A percentile compares a stretch with the other conserved stretches of the same genome.
phyloP scores from a whole-genome alignment of 2,888 invertebrate species.

The Drosophila ustulata region DNA sequence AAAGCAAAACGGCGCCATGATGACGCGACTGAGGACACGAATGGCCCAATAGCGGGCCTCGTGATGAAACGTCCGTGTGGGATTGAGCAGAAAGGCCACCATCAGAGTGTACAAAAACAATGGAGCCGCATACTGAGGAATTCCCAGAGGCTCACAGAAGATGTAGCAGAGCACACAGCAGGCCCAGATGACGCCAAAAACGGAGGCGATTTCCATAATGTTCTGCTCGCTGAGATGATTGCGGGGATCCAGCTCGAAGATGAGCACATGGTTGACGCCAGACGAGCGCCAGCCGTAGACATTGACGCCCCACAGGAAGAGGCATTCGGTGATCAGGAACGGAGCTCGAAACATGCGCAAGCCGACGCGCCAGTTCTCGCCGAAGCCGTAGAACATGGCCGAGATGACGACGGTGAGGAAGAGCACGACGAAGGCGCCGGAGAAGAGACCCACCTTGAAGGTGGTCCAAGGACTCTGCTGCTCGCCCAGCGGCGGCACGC shows the following conservation, averaged over 20 bases:
- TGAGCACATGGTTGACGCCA: constrained; percentile 93
- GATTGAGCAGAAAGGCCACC: constrained; percentile 90
- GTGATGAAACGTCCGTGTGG: constrained; percentile 90
- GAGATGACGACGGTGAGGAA: constrained; percentile 90
- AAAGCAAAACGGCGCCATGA: constrained; percentile 91
- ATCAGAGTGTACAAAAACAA: constrained; percentile 89
- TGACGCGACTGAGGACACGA: constrained; percentile 86
- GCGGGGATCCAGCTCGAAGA: constrained; percentile 92
- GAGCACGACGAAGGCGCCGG: constrained; percentile 92
- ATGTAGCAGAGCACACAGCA: constrained; percentile 89
- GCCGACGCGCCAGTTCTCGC: constrained; percentile 88
- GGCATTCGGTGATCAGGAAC: constrained; percentile 90
- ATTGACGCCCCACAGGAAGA: constrained; percentile 92
- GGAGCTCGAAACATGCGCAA: constrained; percentile 92
- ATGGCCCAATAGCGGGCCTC: constrained; percentile 91
- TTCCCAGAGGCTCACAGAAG: constrained; percentile 87
- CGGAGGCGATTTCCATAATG: constrained; percentile 90
- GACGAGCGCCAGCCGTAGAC: constrained; percentile 93
- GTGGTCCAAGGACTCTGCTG: constrained; percentile 93
- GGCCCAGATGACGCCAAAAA: constrained; percentile 92
- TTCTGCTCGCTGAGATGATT: constrained; percentile 92
- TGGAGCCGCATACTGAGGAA: constrained; percentile 92
- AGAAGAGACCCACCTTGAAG: constrained; percentile 93
- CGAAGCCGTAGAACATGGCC: constrained; percentile 86
- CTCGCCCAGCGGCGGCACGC: constrained; percentile 94